phyloP scores from a whole-genome alignment of 2,113 vertebrate species.

The Strigops habroptila region DNA sequence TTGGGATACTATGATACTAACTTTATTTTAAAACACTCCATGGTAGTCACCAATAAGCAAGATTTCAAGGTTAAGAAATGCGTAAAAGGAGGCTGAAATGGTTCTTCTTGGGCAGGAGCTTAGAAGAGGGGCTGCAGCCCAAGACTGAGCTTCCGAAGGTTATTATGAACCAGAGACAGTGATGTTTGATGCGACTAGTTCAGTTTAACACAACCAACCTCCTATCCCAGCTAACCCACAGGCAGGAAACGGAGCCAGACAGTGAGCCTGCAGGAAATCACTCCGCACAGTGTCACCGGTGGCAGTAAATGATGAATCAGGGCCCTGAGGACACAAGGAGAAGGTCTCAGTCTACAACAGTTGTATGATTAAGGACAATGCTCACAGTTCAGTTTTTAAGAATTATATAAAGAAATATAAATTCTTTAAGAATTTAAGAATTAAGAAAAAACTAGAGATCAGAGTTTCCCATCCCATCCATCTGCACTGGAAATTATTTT shows the following conservation, averaged over 20 bases:
- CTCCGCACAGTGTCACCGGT: background rate
- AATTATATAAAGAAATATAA: no score
- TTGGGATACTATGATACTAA: background rate
- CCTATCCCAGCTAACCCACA: background rate
- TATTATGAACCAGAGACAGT: fast-evolving
- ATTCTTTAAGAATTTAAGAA: no score
- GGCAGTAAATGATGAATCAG: fast-evolving
- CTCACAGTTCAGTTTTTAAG: background rate
- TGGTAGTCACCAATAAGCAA: background rate
- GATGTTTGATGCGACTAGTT: background rate
- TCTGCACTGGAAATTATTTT: background rate
- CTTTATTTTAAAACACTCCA: background rate
- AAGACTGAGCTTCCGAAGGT: background rate
- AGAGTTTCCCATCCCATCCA: background rate
- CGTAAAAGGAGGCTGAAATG: background rate
- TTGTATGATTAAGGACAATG: background rate
- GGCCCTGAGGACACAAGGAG: background rate
- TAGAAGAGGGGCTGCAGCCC: background rate
- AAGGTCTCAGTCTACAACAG: background rate
- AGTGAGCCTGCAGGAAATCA: background rate
- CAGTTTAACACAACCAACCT: background rate
- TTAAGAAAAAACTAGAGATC: no score
- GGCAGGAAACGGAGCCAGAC: background rate
- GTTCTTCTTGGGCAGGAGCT: background rate
- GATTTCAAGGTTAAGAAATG: background rate